phyloP scores from a whole-genome alignment of 2,888 invertebrate genomes.

The Rhingia campestris region DNA sequence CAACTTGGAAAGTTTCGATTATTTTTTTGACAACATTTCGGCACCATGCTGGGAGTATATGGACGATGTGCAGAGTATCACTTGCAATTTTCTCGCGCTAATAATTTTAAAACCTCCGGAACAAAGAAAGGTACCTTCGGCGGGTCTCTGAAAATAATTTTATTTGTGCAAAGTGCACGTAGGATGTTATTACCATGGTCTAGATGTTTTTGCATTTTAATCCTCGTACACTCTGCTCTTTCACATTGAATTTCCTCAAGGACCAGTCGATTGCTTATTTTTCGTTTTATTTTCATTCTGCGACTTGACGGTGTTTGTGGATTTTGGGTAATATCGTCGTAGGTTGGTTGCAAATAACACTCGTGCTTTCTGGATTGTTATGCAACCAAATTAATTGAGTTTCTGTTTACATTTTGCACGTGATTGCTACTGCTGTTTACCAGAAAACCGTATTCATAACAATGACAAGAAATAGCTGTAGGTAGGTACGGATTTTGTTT shows the following conservation, averaged over 20 bases:
- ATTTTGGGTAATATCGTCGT: too few species aligned
- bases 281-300: too few species aligned
- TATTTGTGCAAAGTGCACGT: not conserved
- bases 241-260: constrained; percentile 7
- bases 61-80: not conserved
- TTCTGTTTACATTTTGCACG: constrained; percentile 9
- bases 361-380: constrained; percentile 33
- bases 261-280: not conserved
- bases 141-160: too few species aligned
- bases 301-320: too few species aligned
- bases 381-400: constrained; percentile 3
- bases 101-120: too few species aligned
- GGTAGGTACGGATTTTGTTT: too few species aligned
- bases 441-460: too few species aligned
- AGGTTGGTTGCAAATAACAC: not conserved
- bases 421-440: not conserved
- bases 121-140: too few species aligned
- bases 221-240: constrained; percentile 6
- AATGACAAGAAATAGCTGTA: too few species aligned
- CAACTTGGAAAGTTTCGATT: constrained; percentile 32
- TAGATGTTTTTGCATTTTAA: constrained; percentile 13
- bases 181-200: constrained; percentile 23
- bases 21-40: constrained; percentile 22
- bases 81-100: too few species aligned
- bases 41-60: constrained; percentile 8